Evolutionary conservation across 2,113 vertebrate genomes (phyloP).

Genomic region (Python bivittatus): DNA sequence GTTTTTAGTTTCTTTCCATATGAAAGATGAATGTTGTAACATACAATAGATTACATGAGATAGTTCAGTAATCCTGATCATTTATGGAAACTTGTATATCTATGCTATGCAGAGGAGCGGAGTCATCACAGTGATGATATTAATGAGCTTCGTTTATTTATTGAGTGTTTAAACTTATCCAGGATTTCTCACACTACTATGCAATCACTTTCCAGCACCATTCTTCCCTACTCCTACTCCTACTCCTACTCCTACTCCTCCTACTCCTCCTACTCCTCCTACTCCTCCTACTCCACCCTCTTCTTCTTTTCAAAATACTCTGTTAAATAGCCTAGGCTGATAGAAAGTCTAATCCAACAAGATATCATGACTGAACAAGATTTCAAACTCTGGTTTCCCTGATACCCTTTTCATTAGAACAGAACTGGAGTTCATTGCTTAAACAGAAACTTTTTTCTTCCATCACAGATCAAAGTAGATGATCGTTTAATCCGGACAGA

Average conservation of each 20-base stretch:
- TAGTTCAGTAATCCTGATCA: not conserved
- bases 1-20: not conserved
- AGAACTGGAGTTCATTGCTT: not conserved
- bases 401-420: not conserved
- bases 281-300: fast-evolving
- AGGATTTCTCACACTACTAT: not conserved
- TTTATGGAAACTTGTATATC: not conserved
- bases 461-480: slow-evolving; percentile 81
- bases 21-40: not conserved
- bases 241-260: no score
- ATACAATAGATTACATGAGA: not conserved
- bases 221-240: no score
- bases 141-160: not conserved
- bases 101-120: not conserved
- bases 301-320: not conserved
- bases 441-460: not conserved
- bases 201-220: not conserved
- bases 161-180: not conserved
- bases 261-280: no score
- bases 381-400: not conserved
- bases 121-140: not conserved
- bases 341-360: not conserved
- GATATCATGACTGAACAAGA: not conserved
- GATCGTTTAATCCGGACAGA: slow-evolving; percentile 89
- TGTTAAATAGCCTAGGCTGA: not conserved